Conservation (phyloP, 2,797 vertebrate genomes). For the Acanthurus lineatus region DNA sequence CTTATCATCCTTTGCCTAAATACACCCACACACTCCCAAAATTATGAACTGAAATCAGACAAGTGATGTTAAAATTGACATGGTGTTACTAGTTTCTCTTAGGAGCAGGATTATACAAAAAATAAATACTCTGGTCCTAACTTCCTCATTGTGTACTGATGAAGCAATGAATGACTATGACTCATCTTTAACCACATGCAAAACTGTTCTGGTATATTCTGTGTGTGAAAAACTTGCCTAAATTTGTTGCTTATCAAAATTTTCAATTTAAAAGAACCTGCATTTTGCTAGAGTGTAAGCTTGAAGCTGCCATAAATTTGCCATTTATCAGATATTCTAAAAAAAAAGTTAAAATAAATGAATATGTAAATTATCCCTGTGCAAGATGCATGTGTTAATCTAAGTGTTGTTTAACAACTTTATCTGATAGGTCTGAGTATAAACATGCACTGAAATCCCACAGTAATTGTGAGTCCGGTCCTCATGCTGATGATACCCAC, state of each 20-base stretch:
- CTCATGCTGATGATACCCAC: constrained; percentile 47
- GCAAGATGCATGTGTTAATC: constrained; percentile 75
- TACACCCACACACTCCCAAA: constrained; percentile 26
- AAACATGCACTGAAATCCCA: constrained; percentile 64
- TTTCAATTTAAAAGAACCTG: constrained; percentile 31
- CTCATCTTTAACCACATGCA: constrained; percentile 28
- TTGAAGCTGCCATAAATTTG: constrained; percentile 65
- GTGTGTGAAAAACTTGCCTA: constrained; percentile 19
- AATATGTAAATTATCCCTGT: constrained; percentile 66
- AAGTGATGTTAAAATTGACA: constrained; percentile 30
- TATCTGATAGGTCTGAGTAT: constrained; percentile 55
- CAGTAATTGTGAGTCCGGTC: constrained; percentile 53
- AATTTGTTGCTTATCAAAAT: constrained; percentile 43
- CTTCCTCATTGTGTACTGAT: constrained; percentile 41
- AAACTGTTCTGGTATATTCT: constrained; percentile 36
- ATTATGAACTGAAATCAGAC: constrained; percentile 21
- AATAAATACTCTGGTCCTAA: constrained; percentile 7
- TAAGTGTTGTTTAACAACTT: constrained; percentile 63
- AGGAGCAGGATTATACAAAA: constrained; percentile 17
- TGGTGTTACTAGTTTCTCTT: constrained; percentile 34
- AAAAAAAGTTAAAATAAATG: constrained; percentile 45
- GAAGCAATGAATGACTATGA: constrained; percentile 34
- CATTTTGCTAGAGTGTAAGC: constrained; percentile 61
- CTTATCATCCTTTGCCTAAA: constrained; percentile 41
- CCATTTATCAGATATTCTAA: constrained; percentile 62